A percentile compares a stretch with the other conserved stretches of the same genome.
Evolutionary conservation across 2,113 vertebrate genomes (phyloP).

Genomic region (Calidris pygmaea): DNA sequence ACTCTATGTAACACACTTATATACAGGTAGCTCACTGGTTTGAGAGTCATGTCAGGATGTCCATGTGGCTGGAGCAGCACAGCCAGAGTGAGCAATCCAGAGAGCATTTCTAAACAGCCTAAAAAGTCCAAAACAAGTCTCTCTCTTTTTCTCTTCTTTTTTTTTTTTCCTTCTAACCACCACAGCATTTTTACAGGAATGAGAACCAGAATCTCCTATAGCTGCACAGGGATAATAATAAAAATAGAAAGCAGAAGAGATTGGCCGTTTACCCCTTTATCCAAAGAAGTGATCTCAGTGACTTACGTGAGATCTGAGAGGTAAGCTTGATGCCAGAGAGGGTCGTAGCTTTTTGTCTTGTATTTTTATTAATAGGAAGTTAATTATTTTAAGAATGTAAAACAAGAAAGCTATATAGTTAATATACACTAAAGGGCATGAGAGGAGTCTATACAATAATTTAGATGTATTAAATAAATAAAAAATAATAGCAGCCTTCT

Average conservation of each 20-base stretch:
- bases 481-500: constrained; percentile 86
- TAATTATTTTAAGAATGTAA: constrained; percentile 71
- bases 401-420: constrained; percentile 35
- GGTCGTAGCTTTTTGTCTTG: not conserved
- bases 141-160: not conserved
- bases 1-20: not conserved
- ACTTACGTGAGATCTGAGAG: not conserved
- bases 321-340: not conserved
- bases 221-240: not conserved
- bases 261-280: rapidly evolving
- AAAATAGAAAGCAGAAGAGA: not conserved
- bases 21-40: not conserved
- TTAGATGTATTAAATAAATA: constrained; percentile 89
- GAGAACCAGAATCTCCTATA: not conserved
- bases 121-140: not conserved
- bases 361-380: constrained; percentile 73
- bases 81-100: not conserved
- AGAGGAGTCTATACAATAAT: constrained; percentile 77
- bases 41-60: not conserved
- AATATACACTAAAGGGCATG: constrained; percentile 34
- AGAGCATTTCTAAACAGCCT: not conserved
- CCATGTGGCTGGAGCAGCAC: not conserved
- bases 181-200: not conserved
- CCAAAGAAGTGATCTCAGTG: not conserved
- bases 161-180: not conserved